Base-by-base conservation (phyloP, 1,140 invertebrate species). In the Pygmarrhopalites habei region DNA sequence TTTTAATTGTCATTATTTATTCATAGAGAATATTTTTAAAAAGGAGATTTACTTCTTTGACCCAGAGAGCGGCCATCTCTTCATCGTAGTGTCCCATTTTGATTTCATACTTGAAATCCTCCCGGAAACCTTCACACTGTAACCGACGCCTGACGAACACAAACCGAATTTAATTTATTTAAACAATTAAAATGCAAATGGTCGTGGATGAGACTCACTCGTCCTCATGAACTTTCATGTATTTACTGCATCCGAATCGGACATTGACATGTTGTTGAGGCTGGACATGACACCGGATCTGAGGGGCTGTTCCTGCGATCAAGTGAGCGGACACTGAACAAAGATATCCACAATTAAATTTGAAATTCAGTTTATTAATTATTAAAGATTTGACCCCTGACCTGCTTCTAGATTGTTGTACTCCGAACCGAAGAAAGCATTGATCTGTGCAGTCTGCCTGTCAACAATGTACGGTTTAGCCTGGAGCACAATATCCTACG, bases 261-360 rank as follows among this genome's bases (percentile, higher is more conserved):
- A 53, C 57, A 17, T 17, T 14, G 0, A 67, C 39, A 4, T 41
- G n/a, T 1, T 1, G 35, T 1, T 29, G 4, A 1, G 66, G 61
- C 32, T 67, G 66, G 19, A 63, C 61, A 49, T 67, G 66, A 53
- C 66, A 67, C 1, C 66, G 32, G 1, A 67, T 26, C 25, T 55
- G 23, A 2, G 58, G 55, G 2, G 25, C 14, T n/a, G 35, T 58
- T 1, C 19, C 32, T 4, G 64, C 17, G 12, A 49, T 35, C 14
- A 63, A 23, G 29, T 67, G 46, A 14, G 65, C n/a, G 41, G 41
- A 12, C n/a, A 64, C 43, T 57, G 51, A 43, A 19, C 7, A 51
- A 0, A 46, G 29, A 2, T 60, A n/a, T n/a, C n/a, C n/a, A n/a
- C n/a, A 17, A 1, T 49, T 49, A 29, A 26, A 12, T 12, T 15